Percentiles rank a stretch among this genome's conserved stretches.
Evolutionary conservation across 2,888 invertebrate species (phyloP).

Genomic region (Pseudanteris insignis): DNA sequence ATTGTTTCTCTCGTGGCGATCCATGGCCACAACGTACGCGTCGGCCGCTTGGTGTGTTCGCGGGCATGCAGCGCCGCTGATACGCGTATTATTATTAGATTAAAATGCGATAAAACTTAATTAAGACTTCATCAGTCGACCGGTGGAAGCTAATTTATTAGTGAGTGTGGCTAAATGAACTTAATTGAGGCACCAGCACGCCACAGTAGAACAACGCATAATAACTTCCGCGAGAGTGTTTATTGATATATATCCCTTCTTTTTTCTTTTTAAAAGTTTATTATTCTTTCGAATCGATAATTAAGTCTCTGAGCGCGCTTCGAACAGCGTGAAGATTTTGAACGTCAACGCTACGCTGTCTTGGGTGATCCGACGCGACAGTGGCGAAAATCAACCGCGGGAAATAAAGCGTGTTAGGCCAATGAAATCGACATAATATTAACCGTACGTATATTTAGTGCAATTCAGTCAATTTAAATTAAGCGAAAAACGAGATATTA

Average conservation of each 20-base stretch:
- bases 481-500: too few relatives aligned
- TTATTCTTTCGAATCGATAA: too few relatives aligned
- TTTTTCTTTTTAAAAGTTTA: too few relatives aligned
- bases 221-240: conserved; percentile 20
- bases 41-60: conserved; percentile 35
- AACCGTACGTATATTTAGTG: too few relatives aligned
- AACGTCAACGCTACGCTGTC: too few relatives aligned
- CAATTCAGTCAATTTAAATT: too few relatives aligned
- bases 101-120: conserved; percentile 58
- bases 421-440: too few relatives aligned
- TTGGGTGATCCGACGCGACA: too few relatives aligned
- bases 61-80: conserved; percentile 17
- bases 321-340: too few relatives aligned
- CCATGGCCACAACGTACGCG: conserved; percentile 33
- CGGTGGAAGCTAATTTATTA: conserved; percentile 48
- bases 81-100: conserved; percentile 50
- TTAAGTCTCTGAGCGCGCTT: too few relatives aligned
- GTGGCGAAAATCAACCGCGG: too few relatives aligned
- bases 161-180: conserved; percentile 46
- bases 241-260: conserved; percentile 11
- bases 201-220: conserved; percentile 26
- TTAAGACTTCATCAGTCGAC: conserved; percentile 54
- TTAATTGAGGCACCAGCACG: conserved; percentile 45
- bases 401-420: too few relatives aligned
- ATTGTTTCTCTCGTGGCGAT: conserved; percentile 48